These are phyloP conservation scores for Chalcosyrphus nemorum DNA, from an alignment of 2,888 invertebrate species.

Conservation along the genomic window DNA sequence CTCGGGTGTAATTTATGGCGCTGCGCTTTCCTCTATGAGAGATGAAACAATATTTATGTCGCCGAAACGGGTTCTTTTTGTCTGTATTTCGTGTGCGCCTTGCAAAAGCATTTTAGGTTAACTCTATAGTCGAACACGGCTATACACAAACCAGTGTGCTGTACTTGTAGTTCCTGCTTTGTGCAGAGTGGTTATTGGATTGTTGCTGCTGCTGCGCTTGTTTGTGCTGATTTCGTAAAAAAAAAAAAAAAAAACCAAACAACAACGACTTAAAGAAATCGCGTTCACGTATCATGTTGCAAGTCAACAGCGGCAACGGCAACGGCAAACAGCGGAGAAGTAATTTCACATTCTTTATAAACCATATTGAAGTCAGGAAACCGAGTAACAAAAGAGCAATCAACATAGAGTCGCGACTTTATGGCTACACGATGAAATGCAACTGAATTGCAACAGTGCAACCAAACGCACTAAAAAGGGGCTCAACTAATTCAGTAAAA, in stretches of 20 bases:
- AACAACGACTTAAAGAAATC: constrained; percentile 54
- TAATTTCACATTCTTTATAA: constrained; percentile 66
- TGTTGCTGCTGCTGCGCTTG: constrained; percentile 55
- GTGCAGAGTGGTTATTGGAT: constrained; percentile 34
- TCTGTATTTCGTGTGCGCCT: constrained; percentile 46
- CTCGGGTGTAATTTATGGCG: constrained; percentile 72
- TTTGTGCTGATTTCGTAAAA: constrained; percentile 70
- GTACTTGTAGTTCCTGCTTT: constrained; percentile 68
- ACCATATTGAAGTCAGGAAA: constrained; percentile 67
- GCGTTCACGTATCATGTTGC: constrained; percentile 71
- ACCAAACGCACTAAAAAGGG: constrained; percentile 15
- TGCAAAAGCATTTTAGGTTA: constrained; percentile 64
- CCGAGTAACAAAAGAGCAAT: constrained; percentile 70
- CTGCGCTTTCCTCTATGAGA: constrained; percentile 58
- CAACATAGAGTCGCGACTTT: constrained; percentile 58
- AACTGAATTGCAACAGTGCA: constrained; percentile 33
- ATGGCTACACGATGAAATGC: constrained; percentile 19
- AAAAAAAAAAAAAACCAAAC: constrained; percentile 27
- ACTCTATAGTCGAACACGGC: constrained; percentile 40
- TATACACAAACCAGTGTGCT: constrained; percentile 45
- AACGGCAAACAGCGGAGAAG: constrained; percentile 35
- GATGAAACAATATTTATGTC: constrained; percentile 72
- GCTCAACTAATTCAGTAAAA: too few relatives aligned
- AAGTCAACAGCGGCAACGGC: constrained; percentile 42
- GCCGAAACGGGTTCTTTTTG: constrained; percentile 70